These are phyloP conservation scores for Gambusia holbrooki DNA, from an alignment of 2,113 vertebrate species.

Conservation along the genomic window DNA sequence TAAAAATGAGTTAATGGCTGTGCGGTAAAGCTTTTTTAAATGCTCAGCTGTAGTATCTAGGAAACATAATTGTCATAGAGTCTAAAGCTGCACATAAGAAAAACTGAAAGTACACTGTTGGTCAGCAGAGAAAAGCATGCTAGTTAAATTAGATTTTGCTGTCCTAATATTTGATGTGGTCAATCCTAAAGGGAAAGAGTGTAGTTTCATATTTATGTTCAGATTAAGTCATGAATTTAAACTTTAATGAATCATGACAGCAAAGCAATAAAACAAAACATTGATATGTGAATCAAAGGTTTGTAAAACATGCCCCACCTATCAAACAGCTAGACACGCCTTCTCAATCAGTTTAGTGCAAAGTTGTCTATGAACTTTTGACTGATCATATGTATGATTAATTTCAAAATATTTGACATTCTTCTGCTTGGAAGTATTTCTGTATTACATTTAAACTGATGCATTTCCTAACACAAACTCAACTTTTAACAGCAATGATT, in stretches of 20 bases:
- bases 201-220: neutral
- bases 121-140: neutral
- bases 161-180: no score
- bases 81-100: constrained; percentile 29
- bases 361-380: no score
- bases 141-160: neutral
- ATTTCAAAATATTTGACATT: neutral
- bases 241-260: neutral
- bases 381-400: neutral
- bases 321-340: no score
- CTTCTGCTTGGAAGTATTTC: neutral
- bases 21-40: neutral
- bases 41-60: neutral
- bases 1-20: neutral
- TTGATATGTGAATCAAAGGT: neutral
- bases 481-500: no score
- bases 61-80: neutral
- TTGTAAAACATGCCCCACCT: no score
- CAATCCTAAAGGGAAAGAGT: neutral
- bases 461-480: neutral
- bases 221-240: neutral
- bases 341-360: no score
- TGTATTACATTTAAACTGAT: no score
- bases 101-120: constrained; percentile 2
- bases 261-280: neutral